These are phyloP conservation scores for Apeltes quadracus DNA, from an alignment of 2,113 vertebrate genomes.

Conservation along the genomic window DNA sequence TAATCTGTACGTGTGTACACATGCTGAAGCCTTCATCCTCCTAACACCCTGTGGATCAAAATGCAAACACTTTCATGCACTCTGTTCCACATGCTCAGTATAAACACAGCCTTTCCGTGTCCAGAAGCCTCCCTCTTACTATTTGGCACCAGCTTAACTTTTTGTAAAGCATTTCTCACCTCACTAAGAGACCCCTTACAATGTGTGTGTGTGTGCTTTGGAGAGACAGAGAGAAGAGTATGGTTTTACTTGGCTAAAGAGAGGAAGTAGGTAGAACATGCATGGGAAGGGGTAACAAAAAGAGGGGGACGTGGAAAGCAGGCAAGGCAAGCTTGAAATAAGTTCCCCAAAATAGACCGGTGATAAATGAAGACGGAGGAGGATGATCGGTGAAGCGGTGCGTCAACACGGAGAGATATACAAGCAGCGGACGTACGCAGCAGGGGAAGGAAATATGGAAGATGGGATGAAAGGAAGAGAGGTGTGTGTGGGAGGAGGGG, in stretches of 20 bases:
- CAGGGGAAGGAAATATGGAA: conserved; percentile 39
- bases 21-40: conserved; percentile 31
- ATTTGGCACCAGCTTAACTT: conserved; percentile 13
- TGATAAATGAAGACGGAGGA: conserved; percentile 57
- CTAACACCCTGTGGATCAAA: conserved; percentile 40
- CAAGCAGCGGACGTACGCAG: conserved; percentile 13
- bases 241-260: conserved; percentile 29
- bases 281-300: conserved; percentile 22
- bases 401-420: conserved; percentile 49
- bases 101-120: conserved; percentile 35
- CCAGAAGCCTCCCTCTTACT: neutral
- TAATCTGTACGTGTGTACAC: conserved; percentile 32
- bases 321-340: conserved; percentile 54
- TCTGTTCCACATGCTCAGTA: conserved; percentile 23
- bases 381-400: conserved; percentile 41
- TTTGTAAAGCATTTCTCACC: conserved; percentile 25
- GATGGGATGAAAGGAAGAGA: conserved; percentile 32
- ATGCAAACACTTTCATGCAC: conserved; percentile 25
- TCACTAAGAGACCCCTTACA: neutral
- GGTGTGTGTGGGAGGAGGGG: neutral
- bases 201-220: neutral
- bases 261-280: conserved; percentile 37
- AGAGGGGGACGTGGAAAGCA: conserved; percentile 33
- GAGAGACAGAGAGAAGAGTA: conserved; percentile 10
- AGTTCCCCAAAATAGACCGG: conserved; percentile 50